Base-by-base conservation (phyloP, 2,113 vertebrate genomes). In the Pangasianodon hypophthalmus region DNA sequence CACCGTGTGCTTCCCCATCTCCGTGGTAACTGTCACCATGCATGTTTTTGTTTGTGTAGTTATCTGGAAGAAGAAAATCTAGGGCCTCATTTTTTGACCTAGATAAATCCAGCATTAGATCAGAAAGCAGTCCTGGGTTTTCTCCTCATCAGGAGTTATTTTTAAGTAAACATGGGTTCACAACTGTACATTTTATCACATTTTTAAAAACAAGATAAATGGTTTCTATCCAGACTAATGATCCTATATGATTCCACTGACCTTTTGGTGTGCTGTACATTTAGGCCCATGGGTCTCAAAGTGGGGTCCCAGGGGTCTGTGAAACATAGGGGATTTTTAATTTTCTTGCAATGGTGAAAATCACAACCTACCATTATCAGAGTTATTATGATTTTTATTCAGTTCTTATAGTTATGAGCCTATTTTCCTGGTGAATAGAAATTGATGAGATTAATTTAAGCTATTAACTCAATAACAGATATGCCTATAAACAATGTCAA, bases 1-100 rank as follows among this genome's bases (percentile, higher is more conserved):
- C 92, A 93, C 95, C 29, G 96, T 97, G 93, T 98, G 97, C 95
- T 98, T 96, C 92, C 97, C 97, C 0, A 94, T 97, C 8, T 98
- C 97, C 0, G 95, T 97, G 97, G 97, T 98, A 95, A 97, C 96
- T 93, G 87, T 94, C 91, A 46, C 32, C 75, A 87, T 81, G 87
- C 77, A 82, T 77, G 69, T 52, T 81, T 88, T 81, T n/a, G 9
- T 67, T 67, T 67, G 71, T 46, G 37, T 62, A 87, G 86, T 69
- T 69, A 18, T 80, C 41, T 84, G 69, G 83, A 67, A 84, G 71
- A 75, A n/a, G 46, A 26, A 84, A 26, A 83, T 29, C 1, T 81
- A 62, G 26, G 58, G 10, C 75, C 58, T 50, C 1, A 37, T 80
- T 88, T 48, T 88, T 29, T 88, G 19, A 37, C 44, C 46, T 16